Base-by-base conservation (phyloP, 2,797 vertebrate species). In the Champsocephalus esox region DNA sequence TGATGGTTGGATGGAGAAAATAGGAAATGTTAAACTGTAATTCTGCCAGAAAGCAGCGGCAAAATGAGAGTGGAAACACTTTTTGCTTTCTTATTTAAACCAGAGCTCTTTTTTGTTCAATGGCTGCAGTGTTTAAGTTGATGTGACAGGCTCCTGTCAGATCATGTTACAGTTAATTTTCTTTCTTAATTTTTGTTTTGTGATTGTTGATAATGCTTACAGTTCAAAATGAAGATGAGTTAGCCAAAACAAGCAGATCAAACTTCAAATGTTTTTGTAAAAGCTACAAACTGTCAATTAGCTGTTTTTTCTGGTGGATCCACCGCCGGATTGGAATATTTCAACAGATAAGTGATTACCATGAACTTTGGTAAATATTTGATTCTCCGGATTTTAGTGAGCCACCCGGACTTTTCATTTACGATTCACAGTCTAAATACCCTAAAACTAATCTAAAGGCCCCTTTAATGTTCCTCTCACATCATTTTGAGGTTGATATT, bases 1-100 rank as follows among this genome's bases (percentile, higher is more conserved):
- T 70, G 83, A 80, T 79, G 73, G 68, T 75, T 86, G 85, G 82
- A 80, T 74, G 73, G 80, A 88, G 86, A 71, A 62, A 38, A 58
- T 21, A 76, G 59, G 75, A 89, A 73, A 69, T 68, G 77, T 76
- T 77, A 46, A 80, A 82, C 66, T 68, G 70, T 66, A 70, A 67
- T 59, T 61, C 21, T 70, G 82, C 73, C 65, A 65, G 69, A 78
- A 28, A 75, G 46, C 21, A 7, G 77, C 34, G 48, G 73, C 63
- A 75, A 76, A 84, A 68, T n/a, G 28, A 78, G 78, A 81, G 46
- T 32, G 69, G 81, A 81, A 88, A 87, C 78, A 70, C 28, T 5
- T 76, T 77, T 48, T 61, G 61, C 78, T 75, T 48, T 9, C 54
- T 88, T 72, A 79, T 77, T 66, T 61, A 85, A 89, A 86, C 70